These are phyloP conservation scores for Rhinogobius similis DNA, from an alignment of 2,113 vertebrate species.

Conservation along the genomic window DNA sequence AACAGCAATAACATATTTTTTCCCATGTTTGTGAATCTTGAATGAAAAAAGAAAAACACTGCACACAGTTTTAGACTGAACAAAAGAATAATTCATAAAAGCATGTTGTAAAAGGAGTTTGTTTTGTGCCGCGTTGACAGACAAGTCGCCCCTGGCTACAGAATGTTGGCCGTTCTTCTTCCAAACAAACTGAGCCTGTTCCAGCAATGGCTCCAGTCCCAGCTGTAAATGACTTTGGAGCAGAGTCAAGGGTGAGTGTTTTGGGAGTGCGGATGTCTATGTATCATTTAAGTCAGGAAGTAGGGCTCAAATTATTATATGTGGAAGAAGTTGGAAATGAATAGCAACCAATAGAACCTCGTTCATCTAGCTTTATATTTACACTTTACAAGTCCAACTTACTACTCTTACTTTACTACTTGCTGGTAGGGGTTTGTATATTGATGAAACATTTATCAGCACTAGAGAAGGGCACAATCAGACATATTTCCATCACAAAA, in stretches of 20 bases:
- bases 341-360: background rate
- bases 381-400: too few species aligned
- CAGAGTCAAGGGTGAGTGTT: constrained; percentile 52
- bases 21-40: background rate
- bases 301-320: background rate
- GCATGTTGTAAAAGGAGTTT: constrained; percentile 39
- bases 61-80: constrained; percentile 14
- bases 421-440: too few species aligned
- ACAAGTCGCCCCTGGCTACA: constrained; percentile 44
- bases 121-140: constrained; percentile 43
- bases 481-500: background rate
- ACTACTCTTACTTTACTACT: too few species aligned
- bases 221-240: constrained; percentile 69
- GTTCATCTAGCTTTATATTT: too few species aligned
- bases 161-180: constrained; percentile 26
- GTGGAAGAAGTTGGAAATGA: background rate
- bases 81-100: constrained; percentile 35
- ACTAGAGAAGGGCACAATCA: too few species aligned
- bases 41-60: constrained; percentile 11
- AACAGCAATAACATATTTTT: background rate
- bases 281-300: constrained; percentile 22
- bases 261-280: constrained; percentile 14
- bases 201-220: constrained; percentile 59
- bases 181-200: constrained; percentile 53
- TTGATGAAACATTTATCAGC: too few species aligned